Evolutionary conservation across 2,888 invertebrate genomes (phyloP).

Genomic region (Ischnus inquisitorius): DNA sequence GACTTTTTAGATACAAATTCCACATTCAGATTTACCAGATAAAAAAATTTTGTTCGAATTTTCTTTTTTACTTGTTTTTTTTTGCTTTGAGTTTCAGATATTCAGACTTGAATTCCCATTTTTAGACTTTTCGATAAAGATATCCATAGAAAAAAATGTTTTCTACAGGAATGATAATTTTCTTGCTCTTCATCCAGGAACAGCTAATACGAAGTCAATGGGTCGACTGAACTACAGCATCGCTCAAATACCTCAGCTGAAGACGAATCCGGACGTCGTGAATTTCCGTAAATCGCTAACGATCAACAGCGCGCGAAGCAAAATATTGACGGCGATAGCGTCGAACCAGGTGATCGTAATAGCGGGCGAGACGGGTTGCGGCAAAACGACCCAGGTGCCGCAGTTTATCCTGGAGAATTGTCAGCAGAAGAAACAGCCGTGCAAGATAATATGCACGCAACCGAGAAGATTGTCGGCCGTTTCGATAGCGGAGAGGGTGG

Average conservation of each 20-base stretch:
- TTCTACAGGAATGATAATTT: background rate
- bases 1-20: no score
- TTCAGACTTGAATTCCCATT: no score
- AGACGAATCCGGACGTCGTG: slow-evolving; percentile 87
- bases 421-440: slow-evolving; percentile 87
- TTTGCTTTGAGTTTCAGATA: no score
- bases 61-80: no score
- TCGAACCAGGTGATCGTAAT: slow-evolving; percentile 89
- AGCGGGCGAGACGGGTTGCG: slow-evolving; percentile 95
- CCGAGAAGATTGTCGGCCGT: slow-evolving; percentile 96
- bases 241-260: slow-evolving; percentile 87
- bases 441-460: slow-evolving; percentile 96
- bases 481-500: slow-evolving; percentile 94
- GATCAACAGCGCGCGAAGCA: slow-evolving; percentile 89
- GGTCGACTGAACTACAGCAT: slow-evolving; percentile 90
- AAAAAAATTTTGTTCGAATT: no score
- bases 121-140: no score
- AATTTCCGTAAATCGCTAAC: slow-evolving; percentile 90
- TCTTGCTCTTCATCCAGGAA: slow-evolving; percentile 76
- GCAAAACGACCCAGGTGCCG: slow-evolving; percentile 98
- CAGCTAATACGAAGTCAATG: slow-evolving; percentile 86
- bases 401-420: slow-evolving; percentile 95
- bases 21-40: no score
- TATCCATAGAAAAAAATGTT: background rate
- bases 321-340: slow-evolving; percentile 88